Base-by-base conservation (phyloP, 2,113 vertebrate genomes). In the Trachemys scripta region DNA sequence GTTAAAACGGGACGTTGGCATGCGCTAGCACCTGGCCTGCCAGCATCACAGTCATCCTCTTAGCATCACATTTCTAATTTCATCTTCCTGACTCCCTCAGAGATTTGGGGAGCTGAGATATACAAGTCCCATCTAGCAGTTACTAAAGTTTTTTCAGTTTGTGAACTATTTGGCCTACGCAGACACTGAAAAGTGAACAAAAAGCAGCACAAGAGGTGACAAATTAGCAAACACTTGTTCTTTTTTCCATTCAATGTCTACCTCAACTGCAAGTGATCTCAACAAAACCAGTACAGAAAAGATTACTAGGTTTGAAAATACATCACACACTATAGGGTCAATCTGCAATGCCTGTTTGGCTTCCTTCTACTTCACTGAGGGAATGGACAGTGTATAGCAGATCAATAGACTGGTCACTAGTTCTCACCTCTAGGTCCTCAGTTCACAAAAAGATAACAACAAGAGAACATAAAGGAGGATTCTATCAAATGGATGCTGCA, bases 181-280 rank as follows among this genome's bases (percentile, higher is more conserved):
- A 83, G 57, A 51, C 84, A 94, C 82, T 57, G 80, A 75, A 79
- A 82, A 6, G 86, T 76, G 69, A 1, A 82, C 56, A 50, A 88
- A 78, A 17, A 82, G 82, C 78, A 89, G 35, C 56, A 96, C 93
- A 81, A 53, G 12, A 50, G 76, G 47, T 84, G 85, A 86, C 38
- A 24, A 53, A 80, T 16, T 57, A 94, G 80, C 95, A 95, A 96
- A 89, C 83, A 84, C 83, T 89, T 1, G 8, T 50, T 90, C 87
- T 96, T 93, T 94, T 89, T 47, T 87, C 81, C 57, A 35, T 7
- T 7, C 75, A 62, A 2, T 79, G 93, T 89, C 65, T 62, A 19
- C 54, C 92, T 92, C 96, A 85, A 92, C 62, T 89, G 95, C 90
- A 89, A 92, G 69, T 6, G 16, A 91, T 85, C 81, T 38, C 31